These are phyloP conservation scores for Nymphalis polychloros DNA, from an alignment of 2,888 invertebrate genomes.

Conservation along the genomic window DNA sequence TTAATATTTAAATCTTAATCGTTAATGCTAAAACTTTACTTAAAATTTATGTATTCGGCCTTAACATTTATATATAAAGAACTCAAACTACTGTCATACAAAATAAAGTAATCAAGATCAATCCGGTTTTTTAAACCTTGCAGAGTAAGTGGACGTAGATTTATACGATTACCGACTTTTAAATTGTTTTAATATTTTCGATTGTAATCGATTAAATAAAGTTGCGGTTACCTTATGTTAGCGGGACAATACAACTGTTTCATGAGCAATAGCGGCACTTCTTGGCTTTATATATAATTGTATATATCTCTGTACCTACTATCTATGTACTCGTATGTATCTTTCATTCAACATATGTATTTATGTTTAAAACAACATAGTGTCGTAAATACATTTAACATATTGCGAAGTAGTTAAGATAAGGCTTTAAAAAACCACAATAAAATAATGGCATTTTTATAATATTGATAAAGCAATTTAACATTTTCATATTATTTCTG, in stretches of 20 bases:
- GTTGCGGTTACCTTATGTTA: conserved; percentile 58
- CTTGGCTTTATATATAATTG: neutral
- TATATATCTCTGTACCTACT: neutral
- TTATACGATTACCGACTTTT: conserved; percentile 40
- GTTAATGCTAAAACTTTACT: too few species aligned
- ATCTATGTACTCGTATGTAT: neutral
- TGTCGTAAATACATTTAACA: too few species aligned
- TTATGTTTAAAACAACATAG: too few species aligned
- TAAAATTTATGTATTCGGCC: neutral
- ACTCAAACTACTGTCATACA: neutral
- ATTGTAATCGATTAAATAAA: conserved; percentile 52
- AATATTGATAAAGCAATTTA: too few species aligned
- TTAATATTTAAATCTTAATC: too few species aligned
- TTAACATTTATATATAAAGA: too few species aligned
- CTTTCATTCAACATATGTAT: neutral
- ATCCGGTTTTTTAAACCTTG: conserved; percentile 12
- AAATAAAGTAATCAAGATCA: conserved; percentile 37
- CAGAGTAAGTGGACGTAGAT: conserved; percentile 1
- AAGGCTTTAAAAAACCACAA: too few species aligned
- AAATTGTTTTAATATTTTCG: conserved; percentile 57
- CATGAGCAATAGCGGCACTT: conserved; percentile 50
- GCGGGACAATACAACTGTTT: conserved; percentile 67
- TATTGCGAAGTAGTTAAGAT: too few species aligned
- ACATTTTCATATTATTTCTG: too few species aligned
- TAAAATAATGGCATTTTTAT: too few species aligned